Percentiles rank a stretch among this genome's conserved stretches.
These are phyloP conservation scores for Lethrus apterus DNA, from an alignment of 1,140 invertebrate species.

Conservation along the genomic window DNA sequence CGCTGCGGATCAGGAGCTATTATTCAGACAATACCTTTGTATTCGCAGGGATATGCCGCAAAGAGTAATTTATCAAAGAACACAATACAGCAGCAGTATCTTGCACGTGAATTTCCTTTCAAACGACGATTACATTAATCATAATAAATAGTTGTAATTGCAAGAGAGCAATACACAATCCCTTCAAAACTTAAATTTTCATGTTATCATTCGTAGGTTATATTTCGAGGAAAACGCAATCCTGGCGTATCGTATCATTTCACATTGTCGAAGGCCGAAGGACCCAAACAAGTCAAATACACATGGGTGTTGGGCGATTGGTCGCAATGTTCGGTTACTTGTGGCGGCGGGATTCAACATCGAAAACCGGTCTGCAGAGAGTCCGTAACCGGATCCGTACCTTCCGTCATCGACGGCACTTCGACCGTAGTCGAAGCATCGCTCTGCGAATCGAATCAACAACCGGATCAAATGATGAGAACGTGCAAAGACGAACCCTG, in stretches of 20 bases:
- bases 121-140: neutral
- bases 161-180: neutral
- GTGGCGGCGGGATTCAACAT: constrained; percentile 63
- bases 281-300: constrained; percentile 51
- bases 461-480: constrained; percentile 52
- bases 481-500: constrained; percentile 64
- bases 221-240: constrained; percentile 72
- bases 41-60: too few relatives aligned
- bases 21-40: constrained; percentile 9
- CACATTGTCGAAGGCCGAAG: constrained; percentile 60
- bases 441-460: constrained; percentile 52
- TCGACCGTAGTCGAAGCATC: constrained; percentile 54
- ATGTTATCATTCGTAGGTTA: constrained; percentile 52
- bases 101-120: neutral
- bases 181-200: neutral
- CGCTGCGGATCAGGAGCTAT: too few relatives aligned
- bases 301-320: constrained; percentile 70
- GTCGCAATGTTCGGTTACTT: constrained; percentile 70
- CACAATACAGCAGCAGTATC: neutral
- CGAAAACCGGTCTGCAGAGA: constrained; percentile 58
- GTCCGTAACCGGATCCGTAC: constrained; percentile 46
- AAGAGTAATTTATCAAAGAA: constrained; percentile 11
- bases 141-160: neutral
- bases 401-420: constrained; percentile 29
- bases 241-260: constrained; percentile 79